Percentiles rank a stretch among this genome's conserved stretches.
phyloP scores from a whole-genome alignment of 2,888 invertebrate genomes.

The Podabrus alpinus region DNA sequence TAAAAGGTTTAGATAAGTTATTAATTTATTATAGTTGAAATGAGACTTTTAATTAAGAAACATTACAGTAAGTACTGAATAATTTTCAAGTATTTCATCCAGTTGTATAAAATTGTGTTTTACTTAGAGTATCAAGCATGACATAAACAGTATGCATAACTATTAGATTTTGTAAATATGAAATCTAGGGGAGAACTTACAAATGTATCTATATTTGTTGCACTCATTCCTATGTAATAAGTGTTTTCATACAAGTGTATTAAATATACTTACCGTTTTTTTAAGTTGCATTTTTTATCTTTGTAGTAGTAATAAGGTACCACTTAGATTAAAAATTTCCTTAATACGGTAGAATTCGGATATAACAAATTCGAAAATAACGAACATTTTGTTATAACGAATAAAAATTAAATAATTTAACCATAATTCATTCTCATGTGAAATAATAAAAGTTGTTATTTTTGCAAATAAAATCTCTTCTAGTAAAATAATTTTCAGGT shows the following conservation, averaged over 20 bases:
- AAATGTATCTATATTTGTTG: too few relatives aligned
- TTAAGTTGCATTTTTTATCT: background rate
- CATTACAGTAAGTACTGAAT: background rate
- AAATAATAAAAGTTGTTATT: too few relatives aligned
- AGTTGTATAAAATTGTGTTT: background rate
- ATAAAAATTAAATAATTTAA: too few relatives aligned
- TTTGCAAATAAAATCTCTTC: too few relatives aligned
- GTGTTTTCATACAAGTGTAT: conserved; percentile 23
- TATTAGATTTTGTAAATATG: background rate
- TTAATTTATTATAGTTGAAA: background rate
- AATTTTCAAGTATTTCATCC: background rate
- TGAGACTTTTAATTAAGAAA: background rate
- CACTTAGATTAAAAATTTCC: too few relatives aligned
- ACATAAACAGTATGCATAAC: background rate
- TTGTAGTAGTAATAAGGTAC: background rate
- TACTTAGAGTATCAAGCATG: background rate
- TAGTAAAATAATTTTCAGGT: too few relatives aligned
- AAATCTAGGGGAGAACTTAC: background rate
- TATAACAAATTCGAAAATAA: too few relatives aligned
- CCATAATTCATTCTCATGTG: too few relatives aligned
- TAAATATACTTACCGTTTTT: conserved; percentile 5
- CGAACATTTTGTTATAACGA: too few relatives aligned
- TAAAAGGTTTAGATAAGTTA: background rate
- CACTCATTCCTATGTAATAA: conserved; percentile 1
- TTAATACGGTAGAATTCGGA: too few relatives aligned